phyloP scores from a whole-genome alignment of 2,888 invertebrate species.

The Campoletis raptor region DNA sequence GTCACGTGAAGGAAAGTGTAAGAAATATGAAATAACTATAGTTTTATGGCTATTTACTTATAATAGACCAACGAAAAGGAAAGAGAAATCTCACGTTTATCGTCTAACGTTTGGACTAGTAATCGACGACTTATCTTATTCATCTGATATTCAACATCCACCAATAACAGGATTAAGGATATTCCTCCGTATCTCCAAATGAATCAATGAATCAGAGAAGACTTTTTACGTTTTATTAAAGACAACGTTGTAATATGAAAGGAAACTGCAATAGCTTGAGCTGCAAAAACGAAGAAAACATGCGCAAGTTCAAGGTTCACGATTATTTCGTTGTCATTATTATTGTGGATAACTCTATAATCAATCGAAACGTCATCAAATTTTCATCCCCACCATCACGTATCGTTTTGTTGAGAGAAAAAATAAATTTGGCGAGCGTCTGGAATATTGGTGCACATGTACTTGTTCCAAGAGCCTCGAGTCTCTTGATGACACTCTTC shows the following conservation, averaged over 20 bases:
- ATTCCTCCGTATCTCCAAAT: not conserved
- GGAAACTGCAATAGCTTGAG: not conserved
- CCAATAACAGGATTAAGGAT: not conserved
- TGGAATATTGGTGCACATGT: not conserved
- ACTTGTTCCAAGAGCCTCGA: not conserved
- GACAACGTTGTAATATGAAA: not conserved
- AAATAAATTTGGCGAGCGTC: not conserved
- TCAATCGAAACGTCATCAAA: too few species aligned
- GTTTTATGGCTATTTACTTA: not conserved
- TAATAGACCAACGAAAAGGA: not conserved
- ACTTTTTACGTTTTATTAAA: not conserved
- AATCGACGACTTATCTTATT: not conserved
- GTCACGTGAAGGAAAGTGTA: not conserved
- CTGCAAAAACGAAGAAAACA: not conserved
- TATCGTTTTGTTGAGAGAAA: too few species aligned
- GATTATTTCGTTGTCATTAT: not conserved
- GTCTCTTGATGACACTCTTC: not conserved
- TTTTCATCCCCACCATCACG: too few species aligned
- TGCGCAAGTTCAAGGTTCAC: not conserved
- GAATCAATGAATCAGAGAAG: not conserved
- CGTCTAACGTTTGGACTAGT: not conserved
- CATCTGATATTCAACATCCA: not conserved
- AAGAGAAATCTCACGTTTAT: not conserved
- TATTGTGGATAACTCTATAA: not conserved
- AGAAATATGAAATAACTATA: not conserved